Percentiles rank a stretch among this genome's conserved stretches.
These are phyloP conservation scores for Scolanthus callimorphus DNA, from an alignment of 92 coral and sea anemone genomes.

Conservation along the genomic window DNA sequence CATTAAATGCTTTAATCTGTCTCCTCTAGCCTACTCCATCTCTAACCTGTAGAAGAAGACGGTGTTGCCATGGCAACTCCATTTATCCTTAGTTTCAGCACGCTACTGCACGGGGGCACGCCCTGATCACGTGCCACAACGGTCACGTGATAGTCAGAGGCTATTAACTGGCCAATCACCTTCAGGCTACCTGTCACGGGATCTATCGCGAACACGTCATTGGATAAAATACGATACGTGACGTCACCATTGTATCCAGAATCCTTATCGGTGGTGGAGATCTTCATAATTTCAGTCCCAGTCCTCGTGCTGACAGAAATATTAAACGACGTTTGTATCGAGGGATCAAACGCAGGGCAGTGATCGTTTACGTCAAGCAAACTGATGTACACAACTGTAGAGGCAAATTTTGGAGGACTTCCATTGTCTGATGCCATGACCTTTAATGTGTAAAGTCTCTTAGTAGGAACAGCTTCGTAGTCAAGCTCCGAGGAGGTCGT, in stretches of 20 bases:
- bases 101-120: conserved; percentile 37
- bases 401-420: conserved; percentile 30
- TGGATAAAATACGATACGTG: conserved; percentile 13
- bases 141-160: conserved; percentile 21
- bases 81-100: conserved; percentile 19
- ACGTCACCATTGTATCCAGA: conserved; percentile 58
- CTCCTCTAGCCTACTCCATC: too few species aligned
- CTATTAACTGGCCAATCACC: conserved; percentile 5
- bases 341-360: conserved; percentile 55
- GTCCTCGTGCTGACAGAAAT: conserved; percentile 16
- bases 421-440: conserved; percentile 62
- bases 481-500: conserved; percentile 23
- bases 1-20: not conserved
- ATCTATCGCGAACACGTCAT: conserved; percentile 30
- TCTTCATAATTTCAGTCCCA: conserved; percentile 20
- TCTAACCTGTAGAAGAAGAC: conserved; percentile 13
- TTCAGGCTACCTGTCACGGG: conserved; percentile 23
- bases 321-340: conserved; percentile 3
- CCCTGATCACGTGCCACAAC: conserved; percentile 66
- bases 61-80: conserved; percentile 13
- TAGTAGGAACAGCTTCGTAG: conserved; percentile 30
- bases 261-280: conserved; percentile 51
- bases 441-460: conserved; percentile 10
- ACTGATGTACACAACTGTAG: conserved; percentile 8
- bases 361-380: conserved; percentile 55